These are phyloP conservation scores for Notechis scutatus DNA, from an alignment of 2,113 vertebrate genomes.

Conservation along the genomic window DNA sequence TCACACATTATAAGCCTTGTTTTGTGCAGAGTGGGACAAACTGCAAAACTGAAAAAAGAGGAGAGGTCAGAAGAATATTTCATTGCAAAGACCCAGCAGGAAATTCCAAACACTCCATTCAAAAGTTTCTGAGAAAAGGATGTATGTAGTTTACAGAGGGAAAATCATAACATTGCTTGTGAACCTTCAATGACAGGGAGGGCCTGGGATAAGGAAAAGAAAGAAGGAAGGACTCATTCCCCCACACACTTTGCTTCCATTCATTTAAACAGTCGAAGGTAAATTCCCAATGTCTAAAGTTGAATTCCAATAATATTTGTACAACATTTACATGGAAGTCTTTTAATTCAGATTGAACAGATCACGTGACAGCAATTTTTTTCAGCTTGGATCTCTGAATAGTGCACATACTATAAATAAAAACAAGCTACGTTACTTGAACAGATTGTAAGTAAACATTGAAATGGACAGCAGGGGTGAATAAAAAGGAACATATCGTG, in stretches of 20 bases:
- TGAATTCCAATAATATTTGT: neutral
- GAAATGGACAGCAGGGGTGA: neutral
- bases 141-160: conserved; percentile 11
- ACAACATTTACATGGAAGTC: neutral
- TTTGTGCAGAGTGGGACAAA: conserved; percentile 1
- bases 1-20: neutral
- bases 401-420: neutral
- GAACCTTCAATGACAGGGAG: conserved; percentile 22
- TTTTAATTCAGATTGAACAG: neutral
- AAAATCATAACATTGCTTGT: conserved; percentile 18
- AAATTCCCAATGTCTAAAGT: neutral
- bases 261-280: neutral
- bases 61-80: conserved; percentile 19
- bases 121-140: conserved; percentile 41
- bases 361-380: neutral
- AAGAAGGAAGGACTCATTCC: neutral
- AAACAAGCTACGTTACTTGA: neutral
- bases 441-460: neutral
- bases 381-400: neutral
- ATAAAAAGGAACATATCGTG: neutral
- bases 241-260: neutral
- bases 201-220: neutral
- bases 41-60: conserved; percentile 1
- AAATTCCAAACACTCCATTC: conserved; percentile 55
- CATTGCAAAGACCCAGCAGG: conserved; percentile 8